Evolutionary conservation across 2,888 invertebrate genomes (phyloP).

Genomic region (Drosophila emarginata): DNA sequence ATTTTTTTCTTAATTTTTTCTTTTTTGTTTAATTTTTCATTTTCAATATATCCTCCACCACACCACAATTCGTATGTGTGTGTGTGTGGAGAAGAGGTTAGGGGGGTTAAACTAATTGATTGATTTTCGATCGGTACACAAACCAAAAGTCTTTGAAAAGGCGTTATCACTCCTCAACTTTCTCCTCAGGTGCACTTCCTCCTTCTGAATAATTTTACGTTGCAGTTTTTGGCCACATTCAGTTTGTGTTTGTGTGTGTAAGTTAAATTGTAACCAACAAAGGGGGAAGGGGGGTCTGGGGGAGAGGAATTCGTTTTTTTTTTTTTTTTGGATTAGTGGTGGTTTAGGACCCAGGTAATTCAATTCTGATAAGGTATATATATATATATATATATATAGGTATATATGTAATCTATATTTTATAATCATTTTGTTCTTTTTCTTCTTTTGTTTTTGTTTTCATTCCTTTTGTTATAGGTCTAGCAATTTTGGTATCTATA

Average conservation of each 20-base stretch:
- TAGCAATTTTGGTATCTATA: constrained; percentile 73
- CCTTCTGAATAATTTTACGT: background rate
- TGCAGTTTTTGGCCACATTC: background rate
- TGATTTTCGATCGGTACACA: background rate
- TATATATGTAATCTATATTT: constrained; percentile 1
- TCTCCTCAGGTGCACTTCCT: background rate
- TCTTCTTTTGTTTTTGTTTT: constrained; percentile 5
- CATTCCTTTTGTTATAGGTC: constrained; percentile 32
- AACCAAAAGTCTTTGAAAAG: constrained; percentile 5
- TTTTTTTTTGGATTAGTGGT: background rate
- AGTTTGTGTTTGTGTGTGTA: background rate
- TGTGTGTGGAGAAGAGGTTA: background rate
- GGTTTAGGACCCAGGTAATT: background rate
- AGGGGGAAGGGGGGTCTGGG: background rate
- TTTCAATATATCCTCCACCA: background rate
- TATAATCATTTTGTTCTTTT: background rate
- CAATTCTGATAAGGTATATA: constrained; percentile 3
- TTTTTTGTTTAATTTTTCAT: background rate
- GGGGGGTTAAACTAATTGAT: background rate
- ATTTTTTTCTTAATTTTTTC: background rate
- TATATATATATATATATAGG: too few relatives aligned
- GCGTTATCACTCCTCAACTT: background rate
- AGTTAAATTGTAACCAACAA: background rate
- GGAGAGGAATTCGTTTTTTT: background rate
- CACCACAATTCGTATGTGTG: background rate